These are phyloP conservation scores for Caenorhabditis drosophilae DNA, from an alignment of 2,888 invertebrate genomes.

Conservation along the genomic window DNA sequence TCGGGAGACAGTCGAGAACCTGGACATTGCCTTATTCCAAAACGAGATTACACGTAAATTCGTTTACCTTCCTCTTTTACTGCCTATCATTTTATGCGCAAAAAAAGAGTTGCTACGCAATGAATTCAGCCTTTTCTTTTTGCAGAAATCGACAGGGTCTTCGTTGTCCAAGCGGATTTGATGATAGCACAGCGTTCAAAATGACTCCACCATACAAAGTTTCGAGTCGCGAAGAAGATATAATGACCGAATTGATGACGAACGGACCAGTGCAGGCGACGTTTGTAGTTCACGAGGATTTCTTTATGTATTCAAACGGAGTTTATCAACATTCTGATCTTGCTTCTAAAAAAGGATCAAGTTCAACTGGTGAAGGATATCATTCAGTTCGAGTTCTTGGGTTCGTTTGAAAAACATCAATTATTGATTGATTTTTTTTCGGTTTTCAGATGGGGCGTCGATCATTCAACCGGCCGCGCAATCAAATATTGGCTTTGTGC, in stretches of 20 bases:
- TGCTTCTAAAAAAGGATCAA: constrained; percentile 52
- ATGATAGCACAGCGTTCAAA: constrained; percentile 68
- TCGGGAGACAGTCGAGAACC: constrained; percentile 74
- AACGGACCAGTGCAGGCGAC: constrained; percentile 90
- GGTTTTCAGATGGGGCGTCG: constrained; percentile 83
- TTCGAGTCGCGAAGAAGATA: constrained; percentile 75
- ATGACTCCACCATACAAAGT: constrained; percentile 72
- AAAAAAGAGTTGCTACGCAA: too few species aligned
- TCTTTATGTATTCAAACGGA: constrained; percentile 84
- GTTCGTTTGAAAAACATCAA: constrained; percentile 66
- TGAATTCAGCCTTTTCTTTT: too few species aligned
- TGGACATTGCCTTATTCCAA: constrained; percentile 76
- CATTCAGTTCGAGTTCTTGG: constrained; percentile 91
- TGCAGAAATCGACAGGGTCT: constrained; percentile 40
- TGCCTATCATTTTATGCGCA: too few species aligned
- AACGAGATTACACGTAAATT: constrained; percentile 57
- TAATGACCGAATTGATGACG: constrained; percentile 87
- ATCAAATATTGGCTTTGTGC: constrained; percentile 88
- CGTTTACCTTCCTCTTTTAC: too few species aligned
- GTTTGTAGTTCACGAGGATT: constrained; percentile 87
- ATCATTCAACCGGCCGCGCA: constrained; percentile 73
- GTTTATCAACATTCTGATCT: constrained; percentile 77
- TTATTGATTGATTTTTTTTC: too few species aligned
- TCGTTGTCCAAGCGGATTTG: constrained; percentile 67
- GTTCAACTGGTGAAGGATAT: constrained; percentile 72